Percentiles rank a stretch among this genome's conserved stretches.
Evolutionary conservation across 1,140 invertebrate genomes (phyloP).

Genomic region (Scaptodrosophila lebanonensis): DNA sequence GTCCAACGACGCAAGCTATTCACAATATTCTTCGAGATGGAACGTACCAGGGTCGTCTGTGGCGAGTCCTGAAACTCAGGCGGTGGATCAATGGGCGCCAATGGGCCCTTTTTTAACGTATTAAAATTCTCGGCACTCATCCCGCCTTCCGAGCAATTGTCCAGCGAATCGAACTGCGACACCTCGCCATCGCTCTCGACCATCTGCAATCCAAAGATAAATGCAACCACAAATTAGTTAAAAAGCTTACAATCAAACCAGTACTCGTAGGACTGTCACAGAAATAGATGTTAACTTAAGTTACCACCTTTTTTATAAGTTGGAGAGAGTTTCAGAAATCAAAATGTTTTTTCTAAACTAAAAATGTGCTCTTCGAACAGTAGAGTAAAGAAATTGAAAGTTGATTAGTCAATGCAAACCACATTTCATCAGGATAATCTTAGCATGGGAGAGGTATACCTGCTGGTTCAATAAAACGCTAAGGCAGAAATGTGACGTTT

Average conservation of each 20-base stretch:
- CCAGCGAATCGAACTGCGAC: slow-evolving; percentile 82
- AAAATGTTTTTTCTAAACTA: no score
- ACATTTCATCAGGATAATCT: no score
- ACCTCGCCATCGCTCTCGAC: slow-evolving; percentile 84
- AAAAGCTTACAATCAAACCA: not conserved
- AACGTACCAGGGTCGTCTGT: slow-evolving; percentile 71
- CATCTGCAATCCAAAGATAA: slow-evolving; percentile 77
- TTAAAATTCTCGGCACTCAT: slow-evolving; percentile 89
- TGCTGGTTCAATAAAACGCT: no score
- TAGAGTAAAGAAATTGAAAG: no score
- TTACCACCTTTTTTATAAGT: not conserved
- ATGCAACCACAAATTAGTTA: not conserved
- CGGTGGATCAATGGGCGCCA: slow-evolving; percentile 86
- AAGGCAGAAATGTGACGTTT: no score
- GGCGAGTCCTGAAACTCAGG: slow-evolving; percentile 84
- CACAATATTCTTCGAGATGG: slow-evolving; percentile 65
- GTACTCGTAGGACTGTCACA: not conserved
- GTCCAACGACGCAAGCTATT: slow-evolving; percentile 69
- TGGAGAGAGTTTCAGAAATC: not conserved
- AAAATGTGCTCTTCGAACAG: no score
- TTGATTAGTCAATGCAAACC: no score
- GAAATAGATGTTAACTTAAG: not conserved
- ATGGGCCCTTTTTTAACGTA: slow-evolving; percentile 87
- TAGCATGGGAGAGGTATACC: no score
- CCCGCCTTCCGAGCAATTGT: slow-evolving; percentile 81